Evolutionary conservation across 2,797 vertebrate species (phyloP), one percentile per base, ranked within the genome.

Genomic region (Acropternis orthonyx): DNA sequence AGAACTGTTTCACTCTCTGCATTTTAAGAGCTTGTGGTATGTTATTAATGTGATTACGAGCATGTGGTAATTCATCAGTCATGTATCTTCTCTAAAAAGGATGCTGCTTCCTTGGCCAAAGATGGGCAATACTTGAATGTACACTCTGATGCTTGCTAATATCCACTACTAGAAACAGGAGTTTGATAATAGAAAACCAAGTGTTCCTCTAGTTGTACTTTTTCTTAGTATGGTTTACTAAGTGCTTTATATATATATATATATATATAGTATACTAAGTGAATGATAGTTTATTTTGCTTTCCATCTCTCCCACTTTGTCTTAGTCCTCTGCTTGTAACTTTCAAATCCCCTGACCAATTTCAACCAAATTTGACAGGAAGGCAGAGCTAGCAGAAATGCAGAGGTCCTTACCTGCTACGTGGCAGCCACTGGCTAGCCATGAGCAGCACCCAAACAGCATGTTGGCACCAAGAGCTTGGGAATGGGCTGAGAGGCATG

Each of bases 331-430:
- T 78, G 17, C 32, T 56, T 1, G 0, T 65, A 68, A 37, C 18
- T 61, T 86, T 59, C 3, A 3, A n/a, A 34, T 74, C 10, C 44
- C 10, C 19, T 75, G 37, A n/a, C 14, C 32, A 5, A 10, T 76
- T 88, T 84, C 34, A n/a, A 39, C 23, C 5, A 6, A 18, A n/a
- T 49, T 18, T 66, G 43, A 9, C 32, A 36, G 58, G 32, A 52
- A 39, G 32, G 52, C 82, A 80, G 56, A 69, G 32, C n/a, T 78
- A 37, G 34, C 48, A 43, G 73, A 34, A 28, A 6, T 21, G 23
- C 1, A 0, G 24, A 8, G 32, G 3, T 52, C 27, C 48, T 62
- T 52, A 43, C 10, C 34, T 2, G 1, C 46, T 43, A 2, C 6
- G 3, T 28, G 36, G 73, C 56, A 75, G 43, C 44, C 1, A 1